These are phyloP conservation scores for Gallinago paraguaiae DNA, from an alignment of 2,113 vertebrate genomes.

Conservation along the genomic window DNA sequence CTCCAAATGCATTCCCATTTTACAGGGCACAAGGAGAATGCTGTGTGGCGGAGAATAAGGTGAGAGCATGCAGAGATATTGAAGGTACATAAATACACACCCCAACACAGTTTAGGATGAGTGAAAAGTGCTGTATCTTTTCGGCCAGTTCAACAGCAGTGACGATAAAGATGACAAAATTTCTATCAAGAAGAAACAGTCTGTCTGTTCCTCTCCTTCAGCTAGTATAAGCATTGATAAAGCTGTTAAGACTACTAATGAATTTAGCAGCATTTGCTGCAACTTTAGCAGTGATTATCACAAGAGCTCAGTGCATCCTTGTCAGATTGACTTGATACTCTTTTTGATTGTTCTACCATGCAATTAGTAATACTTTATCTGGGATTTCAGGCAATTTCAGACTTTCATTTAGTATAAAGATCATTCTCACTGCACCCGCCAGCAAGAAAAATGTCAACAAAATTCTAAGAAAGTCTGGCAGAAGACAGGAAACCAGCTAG, in stretches of 20 bases:
- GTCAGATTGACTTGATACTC: neutral
- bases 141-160: neutral
- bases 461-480: neutral
- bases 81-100: neutral
- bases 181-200: neutral
- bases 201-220: neutral
- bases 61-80: neutral
- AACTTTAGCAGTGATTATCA: neutral
- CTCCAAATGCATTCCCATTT: neutral
- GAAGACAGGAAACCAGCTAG: neutral
- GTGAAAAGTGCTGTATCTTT: neutral
- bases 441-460: neutral
- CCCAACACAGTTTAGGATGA: neutral
- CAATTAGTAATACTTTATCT: neutral
- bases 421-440: neutral
- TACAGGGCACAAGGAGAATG: neutral
- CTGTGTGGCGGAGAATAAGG: neutral
- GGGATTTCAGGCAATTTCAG: neutral
- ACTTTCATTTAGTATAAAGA: neutral
- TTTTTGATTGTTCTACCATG: neutral
- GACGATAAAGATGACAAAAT: neutral
- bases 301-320: neutral
- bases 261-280: neutral
- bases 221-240: neutral
- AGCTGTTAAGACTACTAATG: neutral